Conservation (phyloP, 1,140 invertebrate genomes). For the Chymomyza costata region DNA sequence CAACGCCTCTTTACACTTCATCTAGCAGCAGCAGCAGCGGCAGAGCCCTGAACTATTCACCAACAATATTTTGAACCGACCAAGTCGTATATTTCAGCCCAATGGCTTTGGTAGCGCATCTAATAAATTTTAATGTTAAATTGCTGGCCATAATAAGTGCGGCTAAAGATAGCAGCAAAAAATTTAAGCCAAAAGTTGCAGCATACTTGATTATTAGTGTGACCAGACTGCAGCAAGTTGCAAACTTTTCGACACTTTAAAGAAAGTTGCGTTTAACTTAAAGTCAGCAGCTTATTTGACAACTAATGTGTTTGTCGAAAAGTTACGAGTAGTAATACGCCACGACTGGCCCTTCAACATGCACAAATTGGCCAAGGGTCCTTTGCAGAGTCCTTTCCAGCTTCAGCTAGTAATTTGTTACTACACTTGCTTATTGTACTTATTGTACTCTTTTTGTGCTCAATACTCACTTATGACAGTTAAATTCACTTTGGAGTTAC, state of each 20-base stretch:
- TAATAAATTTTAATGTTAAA: conserved; percentile 73
- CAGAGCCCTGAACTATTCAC: conserved; percentile 62
- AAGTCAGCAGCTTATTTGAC: conserved; percentile 63
- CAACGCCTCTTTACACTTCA: conserved; percentile 46
- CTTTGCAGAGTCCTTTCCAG: no score
- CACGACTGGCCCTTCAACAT: no score
- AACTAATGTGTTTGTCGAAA: conserved; percentile 70
- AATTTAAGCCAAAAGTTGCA: conserved; percentile 57
- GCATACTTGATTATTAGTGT: no score
- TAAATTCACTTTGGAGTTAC: conserved; percentile 90
- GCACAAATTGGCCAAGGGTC: no score
- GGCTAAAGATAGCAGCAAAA: conserved; percentile 8
- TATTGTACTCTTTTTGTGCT: conserved; percentile 5
- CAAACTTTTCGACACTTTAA: conserved; percentile 63
- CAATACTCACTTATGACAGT: conserved; percentile 90
- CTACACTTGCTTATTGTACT: conserved; percentile 11
- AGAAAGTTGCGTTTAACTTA: conserved; percentile 53
- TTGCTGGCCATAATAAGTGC: conserved; percentile 31
- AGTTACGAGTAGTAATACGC: no score
- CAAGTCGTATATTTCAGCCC: conserved; percentile 57
- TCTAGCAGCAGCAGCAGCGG: conserved; percentile 31
- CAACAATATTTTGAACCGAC: conserved; percentile 51
- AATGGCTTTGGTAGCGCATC: conserved; percentile 56
- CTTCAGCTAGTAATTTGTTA: no score
- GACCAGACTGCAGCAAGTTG: background rate